These are phyloP conservation scores for Pterocles burchelli DNA, from an alignment of 2,113 vertebrate genomes.

Conservation along the genomic window DNA sequence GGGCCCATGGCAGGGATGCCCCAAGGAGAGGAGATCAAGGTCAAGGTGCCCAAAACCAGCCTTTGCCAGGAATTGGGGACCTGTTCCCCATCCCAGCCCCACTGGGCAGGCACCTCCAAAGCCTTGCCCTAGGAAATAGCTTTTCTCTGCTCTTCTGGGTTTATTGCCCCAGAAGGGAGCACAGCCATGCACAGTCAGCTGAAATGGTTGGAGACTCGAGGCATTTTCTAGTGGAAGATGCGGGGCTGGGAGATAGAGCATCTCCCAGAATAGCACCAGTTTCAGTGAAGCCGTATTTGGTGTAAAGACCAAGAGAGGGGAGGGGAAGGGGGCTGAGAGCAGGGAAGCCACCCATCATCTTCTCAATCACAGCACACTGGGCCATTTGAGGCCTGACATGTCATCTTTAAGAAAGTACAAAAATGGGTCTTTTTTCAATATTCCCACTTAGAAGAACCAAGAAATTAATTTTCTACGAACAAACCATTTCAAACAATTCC, in stretches of 20 bases:
- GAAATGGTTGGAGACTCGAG: background rate
- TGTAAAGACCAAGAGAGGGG: background rate
- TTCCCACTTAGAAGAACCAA: background rate
- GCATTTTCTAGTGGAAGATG: background rate
- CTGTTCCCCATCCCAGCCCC: background rate
- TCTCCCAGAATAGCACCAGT: background rate
- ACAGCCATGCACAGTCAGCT: fast-evolving
- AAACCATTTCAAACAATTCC: background rate
- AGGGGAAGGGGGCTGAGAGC: background rate
- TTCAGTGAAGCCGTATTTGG: background rate
- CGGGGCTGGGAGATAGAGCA: background rate
- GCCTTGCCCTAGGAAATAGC: background rate
- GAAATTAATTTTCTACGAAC: background rate
- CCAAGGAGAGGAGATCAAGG: background rate
- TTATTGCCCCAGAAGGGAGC: background rate
- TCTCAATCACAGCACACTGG: background rate
- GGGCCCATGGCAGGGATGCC: background rate
- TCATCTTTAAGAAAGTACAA: background rate
- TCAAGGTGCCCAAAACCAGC: background rate
- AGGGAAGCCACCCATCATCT: background rate
- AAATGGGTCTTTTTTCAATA: background rate
- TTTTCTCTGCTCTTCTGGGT: background rate
- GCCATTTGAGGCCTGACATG: background rate
- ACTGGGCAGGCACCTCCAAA: fast-evolving
- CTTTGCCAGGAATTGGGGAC: background rate